Evolutionary conservation across 2,113 vertebrate genomes (phyloP).

Genomic region (Numenius arquata): DNA sequence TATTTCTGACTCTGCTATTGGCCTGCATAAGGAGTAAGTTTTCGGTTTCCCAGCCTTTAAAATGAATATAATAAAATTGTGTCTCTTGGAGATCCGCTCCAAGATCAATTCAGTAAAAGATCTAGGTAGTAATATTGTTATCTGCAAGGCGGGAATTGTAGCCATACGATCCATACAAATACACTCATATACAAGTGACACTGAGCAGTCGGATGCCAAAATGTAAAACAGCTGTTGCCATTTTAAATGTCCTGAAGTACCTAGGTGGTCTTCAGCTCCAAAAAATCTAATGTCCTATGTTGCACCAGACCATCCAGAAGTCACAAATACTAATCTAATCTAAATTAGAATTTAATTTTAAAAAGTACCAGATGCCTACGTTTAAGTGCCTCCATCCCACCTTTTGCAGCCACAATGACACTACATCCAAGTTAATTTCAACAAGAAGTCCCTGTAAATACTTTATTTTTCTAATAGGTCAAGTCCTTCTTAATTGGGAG

Average conservation of each 20-base stretch:
- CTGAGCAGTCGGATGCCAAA: neutral
- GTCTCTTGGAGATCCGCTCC: neutral
- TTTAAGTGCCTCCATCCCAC: neutral
- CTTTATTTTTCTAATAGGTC: neutral
- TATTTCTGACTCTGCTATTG: neutral
- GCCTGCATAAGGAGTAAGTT: neutral
- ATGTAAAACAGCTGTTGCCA: neutral
- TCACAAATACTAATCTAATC: neutral
- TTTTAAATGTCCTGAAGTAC: neutral
- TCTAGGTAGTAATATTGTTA: no score
- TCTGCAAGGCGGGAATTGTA: accelerated
- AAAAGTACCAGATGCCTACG: neutral
- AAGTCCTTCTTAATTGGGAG: neutral
- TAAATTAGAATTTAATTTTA: neutral
- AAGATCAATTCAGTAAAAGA: neutral
- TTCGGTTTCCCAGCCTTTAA: neutral
- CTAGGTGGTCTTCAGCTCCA: neutral
- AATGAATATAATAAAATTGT: neutral
- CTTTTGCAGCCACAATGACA: neutral
- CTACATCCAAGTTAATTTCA: neutral
- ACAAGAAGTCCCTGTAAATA: neutral
- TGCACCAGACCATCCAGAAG: neutral
- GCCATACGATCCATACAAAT: neutral
- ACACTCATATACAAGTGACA: accelerated
- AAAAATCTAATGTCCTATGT: neutral